Base-by-base conservation (phyloP, 2,888 invertebrate genomes). In the Mongoloraphidia duomilia region DNA sequence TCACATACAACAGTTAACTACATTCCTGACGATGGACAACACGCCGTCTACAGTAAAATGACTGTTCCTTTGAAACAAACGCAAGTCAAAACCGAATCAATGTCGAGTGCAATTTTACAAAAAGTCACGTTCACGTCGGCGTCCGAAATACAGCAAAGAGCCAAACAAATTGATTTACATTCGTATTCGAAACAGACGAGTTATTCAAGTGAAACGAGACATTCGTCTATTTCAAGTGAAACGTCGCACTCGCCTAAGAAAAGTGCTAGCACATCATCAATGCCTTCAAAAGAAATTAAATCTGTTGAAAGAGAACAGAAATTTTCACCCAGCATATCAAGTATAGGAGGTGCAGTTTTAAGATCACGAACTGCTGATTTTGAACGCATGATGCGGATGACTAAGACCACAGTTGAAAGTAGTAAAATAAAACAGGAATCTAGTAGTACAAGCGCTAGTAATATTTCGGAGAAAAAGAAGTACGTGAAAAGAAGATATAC, bases 291-390 rank as follows among this genome's bases (percentile, higher is more conserved):
- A 51, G 52, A 51, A 51, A 47, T 53, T 40, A 51, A 34, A 50
- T 54, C 58, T 47, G 37, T 52, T 6, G 58, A 60, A 47, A 53
- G 57, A 9, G 69, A 71, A 50, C 69, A 70, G 8, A 68, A 65
- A 54, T 60, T 66, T 48, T 69, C 75, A 17, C 71, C 79, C 1
- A 77, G 76, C 59, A 80, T 80, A 58, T 74, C 77, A 1, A 80
- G 73, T 57, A 80, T 80, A 54, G 80, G 80, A 5, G 79, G 77
- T 45, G 79, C 77, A 17, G 80, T 81, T 17, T 61, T 81, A 53
- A 69, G 75, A 54, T 80, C 79, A 2, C 78, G 79, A 64, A 80
- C 81, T 1, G 80, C 78, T 0, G 80, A 81, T 59, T 80, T 81
- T 57, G 81, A 81, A 58, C 68, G 75, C 56, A 75, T 79, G 62